phyloP scores from a whole-genome alignment of 2,113 vertebrate species.

The Tauraco erythrolophus region DNA sequence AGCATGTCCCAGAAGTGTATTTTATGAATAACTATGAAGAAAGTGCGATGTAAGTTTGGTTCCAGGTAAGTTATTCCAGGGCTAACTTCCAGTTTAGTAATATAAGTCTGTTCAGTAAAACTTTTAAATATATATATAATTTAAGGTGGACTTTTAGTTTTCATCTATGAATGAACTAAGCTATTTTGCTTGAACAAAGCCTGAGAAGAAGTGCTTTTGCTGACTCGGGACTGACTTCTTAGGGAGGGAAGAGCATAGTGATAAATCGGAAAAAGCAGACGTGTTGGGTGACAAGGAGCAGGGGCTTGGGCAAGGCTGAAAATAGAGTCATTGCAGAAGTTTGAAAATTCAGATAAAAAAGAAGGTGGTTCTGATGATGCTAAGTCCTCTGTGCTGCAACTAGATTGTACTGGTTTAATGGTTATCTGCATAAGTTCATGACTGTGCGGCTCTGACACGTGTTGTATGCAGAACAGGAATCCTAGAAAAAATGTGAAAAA shows the following conservation, averaged over 20 bases:
- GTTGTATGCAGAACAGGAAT: neutral
- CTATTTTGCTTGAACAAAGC: neutral
- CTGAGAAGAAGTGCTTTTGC: neutral
- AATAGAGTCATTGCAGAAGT: neutral
- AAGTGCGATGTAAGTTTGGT: neutral
- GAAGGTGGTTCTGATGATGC: neutral
- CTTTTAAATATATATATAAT: neutral
- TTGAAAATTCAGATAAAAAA: neutral
- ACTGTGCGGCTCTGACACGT: neutral
- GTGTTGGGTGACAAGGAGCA: conserved; percentile 28
- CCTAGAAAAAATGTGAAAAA: neutral
- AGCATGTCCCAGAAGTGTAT: neutral
- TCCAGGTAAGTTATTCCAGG: neutral
- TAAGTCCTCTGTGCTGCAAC: neutral
- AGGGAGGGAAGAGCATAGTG: neutral
- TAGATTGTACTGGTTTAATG: neutral
- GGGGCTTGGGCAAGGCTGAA: neutral
- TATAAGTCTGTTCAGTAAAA: neutral
- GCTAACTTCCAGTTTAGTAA: neutral
- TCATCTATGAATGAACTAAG: neutral
- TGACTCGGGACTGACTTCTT: neutral
- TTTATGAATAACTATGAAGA: neutral
- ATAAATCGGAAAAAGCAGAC: neutral
- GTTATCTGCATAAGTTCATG: neutral
- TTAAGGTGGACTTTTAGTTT: neutral